Percentiles rank a stretch among this genome's conserved stretches.
Conservation (phyloP, 2,113 vertebrate species). For the Balaeniceps rex region DNA sequence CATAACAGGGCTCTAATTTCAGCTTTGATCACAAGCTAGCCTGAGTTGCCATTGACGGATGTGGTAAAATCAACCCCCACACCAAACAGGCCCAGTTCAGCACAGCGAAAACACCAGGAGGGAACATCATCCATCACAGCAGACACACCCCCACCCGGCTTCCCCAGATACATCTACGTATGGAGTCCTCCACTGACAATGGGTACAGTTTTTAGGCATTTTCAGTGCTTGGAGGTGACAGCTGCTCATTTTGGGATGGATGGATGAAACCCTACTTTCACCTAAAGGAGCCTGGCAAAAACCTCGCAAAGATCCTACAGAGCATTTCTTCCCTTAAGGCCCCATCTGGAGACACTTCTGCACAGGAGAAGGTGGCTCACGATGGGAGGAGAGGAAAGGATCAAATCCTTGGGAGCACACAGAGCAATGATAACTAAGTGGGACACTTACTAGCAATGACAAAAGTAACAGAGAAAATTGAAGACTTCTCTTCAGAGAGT, state of each 20-base stretch:
- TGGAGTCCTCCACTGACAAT: not conserved
- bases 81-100: not conserved
- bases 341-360: not conserved
- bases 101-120: not conserved
- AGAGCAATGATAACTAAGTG: not conserved
- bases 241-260: not conserved
- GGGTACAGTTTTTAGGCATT: not conserved
- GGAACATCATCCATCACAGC: not conserved
- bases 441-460: not conserved
- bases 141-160: fast-evolving
- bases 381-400: not conserved
- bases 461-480: not conserved
- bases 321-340: not conserved
- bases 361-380: not conserved
- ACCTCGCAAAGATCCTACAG: not conserved
- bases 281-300: not conserved
- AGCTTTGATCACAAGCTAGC: not conserved
- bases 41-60: not conserved
- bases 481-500: not conserved
- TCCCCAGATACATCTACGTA: not conserved
- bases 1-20: not conserved
- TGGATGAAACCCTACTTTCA: not conserved
- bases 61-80: not conserved
- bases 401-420: not conserved
- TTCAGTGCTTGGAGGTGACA: not conserved